Percentiles rank a stretch among this genome's conserved stretches.
phyloP scores from a whole-genome alignment of 2,113 vertebrate genomes.

The Sterrhoptilus dennistouni region DNA sequence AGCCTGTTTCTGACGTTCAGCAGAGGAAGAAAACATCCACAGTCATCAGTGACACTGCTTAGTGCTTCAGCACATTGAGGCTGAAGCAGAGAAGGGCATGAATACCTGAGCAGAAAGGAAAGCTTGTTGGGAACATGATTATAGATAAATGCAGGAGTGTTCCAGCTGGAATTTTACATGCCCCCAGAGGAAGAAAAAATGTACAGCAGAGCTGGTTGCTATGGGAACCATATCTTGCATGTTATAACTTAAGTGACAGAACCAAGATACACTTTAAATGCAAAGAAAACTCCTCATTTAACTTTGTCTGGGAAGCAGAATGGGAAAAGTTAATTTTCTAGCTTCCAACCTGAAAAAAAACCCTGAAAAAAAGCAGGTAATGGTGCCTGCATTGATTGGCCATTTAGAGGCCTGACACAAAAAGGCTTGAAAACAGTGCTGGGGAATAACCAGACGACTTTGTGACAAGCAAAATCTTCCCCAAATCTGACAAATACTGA shows the following conservation, averaged over 20 bases:
- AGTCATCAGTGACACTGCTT: background rate
- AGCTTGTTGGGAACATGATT: background rate
- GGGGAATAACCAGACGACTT: background rate
- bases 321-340: background rate
- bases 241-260: background rate
- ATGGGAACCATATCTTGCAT: background rate
- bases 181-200: background rate
- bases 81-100: fast-evolving
- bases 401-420: background rate
- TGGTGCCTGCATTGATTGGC: background rate
- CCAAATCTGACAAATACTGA: background rate
- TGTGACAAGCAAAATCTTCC: background rate
- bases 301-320: background rate
- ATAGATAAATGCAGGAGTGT: background rate
- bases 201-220: background rate
- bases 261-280: background rate
- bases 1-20: background rate
- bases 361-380: background rate
- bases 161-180: background rate
- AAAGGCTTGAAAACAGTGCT: background rate
- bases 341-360: background rate
- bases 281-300: background rate
- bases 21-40: background rate
- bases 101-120: slow-evolving; percentile 1
- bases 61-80: background rate